Evolutionary conservation across 2,888 invertebrate species (phyloP).

Genomic region (Heliconius ethilla): DNA sequence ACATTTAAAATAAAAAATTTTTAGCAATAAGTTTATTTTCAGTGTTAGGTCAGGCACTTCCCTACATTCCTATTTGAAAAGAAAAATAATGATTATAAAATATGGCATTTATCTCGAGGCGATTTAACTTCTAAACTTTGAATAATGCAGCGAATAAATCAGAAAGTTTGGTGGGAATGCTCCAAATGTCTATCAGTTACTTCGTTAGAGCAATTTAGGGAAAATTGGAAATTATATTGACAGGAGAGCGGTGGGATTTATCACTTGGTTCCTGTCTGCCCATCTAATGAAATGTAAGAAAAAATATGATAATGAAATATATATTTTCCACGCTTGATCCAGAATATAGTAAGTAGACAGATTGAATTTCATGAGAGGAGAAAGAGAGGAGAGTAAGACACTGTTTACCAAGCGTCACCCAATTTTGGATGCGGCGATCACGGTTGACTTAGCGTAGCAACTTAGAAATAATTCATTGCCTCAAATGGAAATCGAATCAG

Average conservation of each 20-base stretch:
- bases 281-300: too few relatives aligned
- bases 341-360: too few relatives aligned
- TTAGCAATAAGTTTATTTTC: background rate
- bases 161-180: background rate
- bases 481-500: background rate
- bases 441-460: too few relatives aligned
- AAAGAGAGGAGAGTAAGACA: too few relatives aligned
- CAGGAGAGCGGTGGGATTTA: background rate
- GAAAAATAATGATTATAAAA: conserved; percentile 12
- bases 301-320: too few relatives aligned
- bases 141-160: conserved; percentile 8
- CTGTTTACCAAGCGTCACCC: too few relatives aligned
- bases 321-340: too few relatives aligned
- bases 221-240: background rate
- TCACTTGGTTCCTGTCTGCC: too few relatives aligned
- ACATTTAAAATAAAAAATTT: too few relatives aligned
- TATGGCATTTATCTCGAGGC: conserved; percentile 13
- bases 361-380: too few relatives aligned
- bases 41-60: background rate
- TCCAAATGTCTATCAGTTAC: background rate
- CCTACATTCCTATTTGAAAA: background rate
- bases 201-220: conserved; percentile 3
- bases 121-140: conserved; percentile 18
- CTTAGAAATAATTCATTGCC: background rate
- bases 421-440: too few relatives aligned